Base-by-base conservation (phyloP, 2,113 vertebrate species). In the Centropristis striata region DNA sequence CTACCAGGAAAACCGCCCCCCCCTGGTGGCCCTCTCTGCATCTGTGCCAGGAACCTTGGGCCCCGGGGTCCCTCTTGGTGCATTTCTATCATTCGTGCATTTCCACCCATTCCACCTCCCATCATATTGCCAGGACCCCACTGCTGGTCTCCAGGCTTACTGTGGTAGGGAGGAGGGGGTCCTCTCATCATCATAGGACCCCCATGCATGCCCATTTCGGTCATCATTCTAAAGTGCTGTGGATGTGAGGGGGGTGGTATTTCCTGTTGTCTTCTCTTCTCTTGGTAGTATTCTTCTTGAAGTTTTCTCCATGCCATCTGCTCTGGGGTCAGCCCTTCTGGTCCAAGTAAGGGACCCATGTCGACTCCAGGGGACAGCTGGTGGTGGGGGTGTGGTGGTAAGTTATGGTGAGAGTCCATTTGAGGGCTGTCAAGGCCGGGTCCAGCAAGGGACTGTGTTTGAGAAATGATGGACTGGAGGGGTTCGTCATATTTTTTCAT, bases 281-380 rank as follows among this genome's bases (percentile, higher is more conserved):
- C 98, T 71, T 97, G 97, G 0, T 99, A 99, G 84, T 98, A 99
- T 68, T 99, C 98, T 41, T 99, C 98, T 92, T 99, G 97, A 78
- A 99, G 75, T 92, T 98, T 99, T 78, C 98, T 96, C 98, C 98
- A 99, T 50, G 98, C 98, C 81, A 97, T 95, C 81, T 99, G 98
- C 75, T 99, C 98, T 0, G 97, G 97, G 0, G 97, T 98, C 80
- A 98, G 92, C 79, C 97, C 97, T 32, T 99, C 97, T 64, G 96
- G 96, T 85, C 96, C 97, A 88, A 97, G 94, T 70, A 98, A 94
- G 41, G 95, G 95, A 13, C 96, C 96, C 95, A 98, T 94, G 91
- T 98, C 97, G n/a, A 96, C 18, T 0, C 95, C 95, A 0, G 95
- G 92, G 21, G 95, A 94, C n/a, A 66, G 85, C 76, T 93, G 95